phyloP scores from a whole-genome alignment of 2,113 vertebrate genomes.

The Psammodynastes pulverulentus region DNA sequence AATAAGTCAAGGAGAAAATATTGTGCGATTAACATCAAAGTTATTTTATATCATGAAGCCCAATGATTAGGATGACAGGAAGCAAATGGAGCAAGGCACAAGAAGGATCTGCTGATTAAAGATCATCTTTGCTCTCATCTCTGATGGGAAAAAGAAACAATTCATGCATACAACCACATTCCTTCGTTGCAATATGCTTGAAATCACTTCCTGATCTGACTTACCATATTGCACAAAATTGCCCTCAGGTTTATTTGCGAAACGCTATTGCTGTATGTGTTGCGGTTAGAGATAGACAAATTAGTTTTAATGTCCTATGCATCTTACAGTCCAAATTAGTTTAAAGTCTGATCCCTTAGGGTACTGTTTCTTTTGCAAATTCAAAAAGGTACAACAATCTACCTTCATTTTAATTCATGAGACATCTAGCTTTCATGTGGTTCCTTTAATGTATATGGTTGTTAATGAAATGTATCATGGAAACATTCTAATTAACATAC shows the following conservation, averaged over 20 bases:
- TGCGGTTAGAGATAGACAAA: neutral
- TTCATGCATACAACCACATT: neutral
- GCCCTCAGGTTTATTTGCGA: neutral
- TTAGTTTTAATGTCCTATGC: neutral
- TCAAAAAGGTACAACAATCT: neutral
- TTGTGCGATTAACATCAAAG: conserved; percentile 13
- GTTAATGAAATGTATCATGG: neutral
- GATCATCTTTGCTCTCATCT: conserved; percentile 1
- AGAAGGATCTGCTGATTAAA: neutral
- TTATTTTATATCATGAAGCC: conserved; percentile 36
- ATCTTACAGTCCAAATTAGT: neutral
- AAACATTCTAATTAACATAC: neutral
- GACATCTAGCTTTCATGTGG: neutral
- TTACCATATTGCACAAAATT: neutral
- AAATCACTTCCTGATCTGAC: neutral
- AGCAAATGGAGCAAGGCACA: neutral
- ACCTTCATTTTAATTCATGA: neutral
- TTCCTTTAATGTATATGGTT: neutral
- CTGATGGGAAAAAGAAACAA: neutral
- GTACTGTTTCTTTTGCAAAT: neutral
- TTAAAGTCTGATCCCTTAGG: neutral
- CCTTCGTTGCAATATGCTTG: neutral
- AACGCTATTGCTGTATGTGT: neutral
- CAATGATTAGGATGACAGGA: conserved; percentile 19
- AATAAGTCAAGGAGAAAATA: conserved; percentile 46